Percentiles rank a stretch among this genome's conserved stretches.
phyloP scores from a whole-genome alignment of 2,888 invertebrate genomes.

The Nemotelus pantherinus region DNA sequence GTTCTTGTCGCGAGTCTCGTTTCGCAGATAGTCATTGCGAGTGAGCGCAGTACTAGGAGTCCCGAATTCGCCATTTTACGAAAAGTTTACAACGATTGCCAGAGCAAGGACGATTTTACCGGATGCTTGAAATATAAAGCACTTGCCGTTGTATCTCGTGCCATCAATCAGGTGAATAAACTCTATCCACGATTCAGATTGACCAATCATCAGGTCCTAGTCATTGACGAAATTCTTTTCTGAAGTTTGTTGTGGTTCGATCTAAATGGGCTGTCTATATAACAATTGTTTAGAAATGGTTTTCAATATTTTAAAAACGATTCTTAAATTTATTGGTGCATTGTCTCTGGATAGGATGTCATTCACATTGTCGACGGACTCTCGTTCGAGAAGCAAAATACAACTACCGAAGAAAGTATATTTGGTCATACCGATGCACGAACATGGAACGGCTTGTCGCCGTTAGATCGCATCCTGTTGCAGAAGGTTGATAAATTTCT shows the following conservation, averaged over 20 bases:
- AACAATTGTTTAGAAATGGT: too few relatives aligned
- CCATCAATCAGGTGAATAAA: slow-evolving; percentile 68
- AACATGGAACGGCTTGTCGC: slow-evolving; percentile 68
- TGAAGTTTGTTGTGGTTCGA: too few relatives aligned
- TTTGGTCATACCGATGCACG: slow-evolving; percentile 68
- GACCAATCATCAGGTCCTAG: too few relatives aligned
- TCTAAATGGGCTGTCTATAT: too few relatives aligned
- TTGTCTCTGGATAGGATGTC: slow-evolving; percentile 64
- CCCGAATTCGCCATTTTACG: slow-evolving; percentile 70
- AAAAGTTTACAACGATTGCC: slow-evolving; percentile 73
- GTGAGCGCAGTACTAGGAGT: slow-evolving; percentile 64
- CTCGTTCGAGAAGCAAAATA: slow-evolving; percentile 70
- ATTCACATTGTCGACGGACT: slow-evolving; percentile 72
- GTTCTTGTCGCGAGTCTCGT: slow-evolving; percentile 46
- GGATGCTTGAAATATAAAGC: slow-evolving; percentile 73
- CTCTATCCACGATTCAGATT: background rate
- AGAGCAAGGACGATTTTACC: slow-evolving; percentile 70
- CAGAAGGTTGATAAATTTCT: slow-evolving; percentile 70
- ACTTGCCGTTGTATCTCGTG: slow-evolving; percentile 69
- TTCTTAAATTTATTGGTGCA: too few relatives aligned
- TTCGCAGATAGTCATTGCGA: slow-evolving; percentile 47
- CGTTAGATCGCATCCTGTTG: slow-evolving; percentile 67
- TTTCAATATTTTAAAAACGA: too few relatives aligned
- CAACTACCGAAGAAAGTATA: slow-evolving; percentile 64
- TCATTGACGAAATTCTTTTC: too few relatives aligned